Evolutionary conservation across 2,113 vertebrate genomes (phyloP).

Genomic region (Platanista minor): DNA sequence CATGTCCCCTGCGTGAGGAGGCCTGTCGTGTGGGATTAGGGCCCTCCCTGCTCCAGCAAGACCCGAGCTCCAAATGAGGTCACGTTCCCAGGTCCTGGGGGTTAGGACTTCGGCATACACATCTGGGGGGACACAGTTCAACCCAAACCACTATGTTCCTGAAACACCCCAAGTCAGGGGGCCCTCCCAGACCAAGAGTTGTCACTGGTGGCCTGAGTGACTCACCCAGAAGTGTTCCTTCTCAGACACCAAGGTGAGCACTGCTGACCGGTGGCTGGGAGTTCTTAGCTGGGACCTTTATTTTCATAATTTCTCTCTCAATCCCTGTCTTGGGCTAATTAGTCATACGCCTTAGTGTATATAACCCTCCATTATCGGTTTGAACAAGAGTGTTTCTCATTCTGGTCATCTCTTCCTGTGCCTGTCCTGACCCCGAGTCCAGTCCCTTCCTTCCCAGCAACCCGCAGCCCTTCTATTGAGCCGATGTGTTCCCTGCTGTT

Average conservation of each 20-base stretch:
- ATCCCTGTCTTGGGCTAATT: not conserved
- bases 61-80: not conserved
- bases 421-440: not conserved
- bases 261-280: not conserved
- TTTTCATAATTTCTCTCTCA: not conserved
- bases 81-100: not conserved
- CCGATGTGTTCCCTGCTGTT: not conserved
- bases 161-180: not conserved
- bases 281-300: not conserved
- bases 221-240: not conserved
- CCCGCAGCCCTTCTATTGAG: rapidly evolving
- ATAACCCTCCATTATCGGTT: not conserved
- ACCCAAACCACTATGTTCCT: not conserved
- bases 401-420: not conserved
- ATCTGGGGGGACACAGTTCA: not conserved
- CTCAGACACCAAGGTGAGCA: not conserved
- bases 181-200: not conserved
- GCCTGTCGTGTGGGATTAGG: not conserved
- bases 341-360: not conserved
- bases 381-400: not conserved
- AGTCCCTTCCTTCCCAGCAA: not conserved
- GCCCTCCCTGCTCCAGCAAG: not conserved
- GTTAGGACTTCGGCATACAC: not conserved
- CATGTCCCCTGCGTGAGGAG: not conserved
- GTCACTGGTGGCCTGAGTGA: not conserved